Evolutionary conservation across 2,113 vertebrate species (phyloP).

Genomic region (Syngnathus floridae): DNA sequence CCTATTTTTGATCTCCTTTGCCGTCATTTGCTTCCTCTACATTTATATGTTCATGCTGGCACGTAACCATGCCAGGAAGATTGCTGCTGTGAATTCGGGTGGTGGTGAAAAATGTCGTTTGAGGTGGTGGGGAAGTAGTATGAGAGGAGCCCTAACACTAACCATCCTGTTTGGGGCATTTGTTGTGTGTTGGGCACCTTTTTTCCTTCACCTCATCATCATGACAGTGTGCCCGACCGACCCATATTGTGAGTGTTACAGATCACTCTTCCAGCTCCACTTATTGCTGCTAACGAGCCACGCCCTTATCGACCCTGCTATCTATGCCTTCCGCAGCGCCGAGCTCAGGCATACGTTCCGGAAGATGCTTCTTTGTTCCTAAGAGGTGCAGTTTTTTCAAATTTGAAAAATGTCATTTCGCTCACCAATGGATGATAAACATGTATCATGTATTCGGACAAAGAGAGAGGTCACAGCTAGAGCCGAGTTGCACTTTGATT

Average conservation of each 20-base stretch:
- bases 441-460: background rate
- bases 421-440: no score
- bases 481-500: no score
- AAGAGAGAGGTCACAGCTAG: background rate
- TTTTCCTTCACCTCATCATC: slow-evolving; percentile 84
- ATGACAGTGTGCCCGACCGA: slow-evolving; percentile 82
- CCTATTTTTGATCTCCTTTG: slow-evolving; percentile 78
- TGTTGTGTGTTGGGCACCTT: slow-evolving; percentile 88
- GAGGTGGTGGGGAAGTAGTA: slow-evolving; percentile 65
- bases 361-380: slow-evolving; percentile 76
- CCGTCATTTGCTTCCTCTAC: slow-evolving; percentile 83
- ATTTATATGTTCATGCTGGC: slow-evolving; percentile 90
- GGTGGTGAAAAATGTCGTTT: slow-evolving; percentile 5
- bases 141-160: slow-evolving; percentile 82
- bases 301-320: slow-evolving; percentile 84
- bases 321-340: slow-evolving; percentile 87
- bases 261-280: slow-evolving; percentile 86
- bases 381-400: slow-evolving; percentile 23
- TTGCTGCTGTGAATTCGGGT: slow-evolving; percentile 66
- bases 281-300: slow-evolving; percentile 86
- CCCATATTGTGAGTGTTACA: slow-evolving; percentile 91
- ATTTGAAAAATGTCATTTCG: background rate
- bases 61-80: slow-evolving; percentile 79
- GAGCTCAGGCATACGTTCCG: slow-evolving; percentile 81
- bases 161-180: slow-evolving; percentile 90